phyloP scores from a whole-genome alignment of 2,888 invertebrate species.

The Junonia oenone region DNA sequence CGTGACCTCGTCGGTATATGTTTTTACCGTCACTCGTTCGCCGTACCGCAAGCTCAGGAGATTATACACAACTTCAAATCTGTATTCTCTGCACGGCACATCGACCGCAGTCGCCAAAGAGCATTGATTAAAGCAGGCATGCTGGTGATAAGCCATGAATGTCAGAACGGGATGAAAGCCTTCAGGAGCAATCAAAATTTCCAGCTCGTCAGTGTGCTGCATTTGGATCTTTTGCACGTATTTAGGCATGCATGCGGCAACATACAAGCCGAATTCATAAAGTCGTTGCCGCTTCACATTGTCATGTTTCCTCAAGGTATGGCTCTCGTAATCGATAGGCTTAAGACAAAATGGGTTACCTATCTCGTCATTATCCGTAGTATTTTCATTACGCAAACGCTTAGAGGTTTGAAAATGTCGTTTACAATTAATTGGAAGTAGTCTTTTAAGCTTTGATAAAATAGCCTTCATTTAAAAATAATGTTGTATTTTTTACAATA shows the following conservation, averaged over 20 bases:
- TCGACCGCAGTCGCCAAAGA: conserved; percentile 57
- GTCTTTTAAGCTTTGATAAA: conserved; percentile 5
- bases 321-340: conserved; percentile 42
- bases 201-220: conserved; percentile 61
- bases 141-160: conserved; percentile 59
- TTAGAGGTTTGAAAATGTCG: conserved; percentile 22
- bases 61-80: conserved; percentile 61
- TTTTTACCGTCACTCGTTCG: conserved; percentile 50
- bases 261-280: conserved; percentile 66
- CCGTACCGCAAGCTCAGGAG: conserved; percentile 53
- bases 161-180: conserved; percentile 53
- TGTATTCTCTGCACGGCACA: conserved; percentile 55
- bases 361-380: conserved; percentile 27
- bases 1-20: conserved; percentile 66
- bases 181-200: conserved; percentile 58
- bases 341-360: conserved; percentile 46
- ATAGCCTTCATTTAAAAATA: not conserved
- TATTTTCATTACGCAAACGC: conserved; percentile 12
- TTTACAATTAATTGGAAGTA: conserved; percentile 1
- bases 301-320: conserved; percentile 54
- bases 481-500: not conserved
- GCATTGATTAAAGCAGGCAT: conserved; percentile 59
- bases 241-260: conserved; percentile 63
- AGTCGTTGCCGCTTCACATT: conserved; percentile 51
- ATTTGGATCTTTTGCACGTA: conserved; percentile 64